These are phyloP conservation scores for Corticium candelabrum DNA, from an alignment of 37 sponge, comb jelly and placozoan species.

Conservation along the genomic window DNA sequence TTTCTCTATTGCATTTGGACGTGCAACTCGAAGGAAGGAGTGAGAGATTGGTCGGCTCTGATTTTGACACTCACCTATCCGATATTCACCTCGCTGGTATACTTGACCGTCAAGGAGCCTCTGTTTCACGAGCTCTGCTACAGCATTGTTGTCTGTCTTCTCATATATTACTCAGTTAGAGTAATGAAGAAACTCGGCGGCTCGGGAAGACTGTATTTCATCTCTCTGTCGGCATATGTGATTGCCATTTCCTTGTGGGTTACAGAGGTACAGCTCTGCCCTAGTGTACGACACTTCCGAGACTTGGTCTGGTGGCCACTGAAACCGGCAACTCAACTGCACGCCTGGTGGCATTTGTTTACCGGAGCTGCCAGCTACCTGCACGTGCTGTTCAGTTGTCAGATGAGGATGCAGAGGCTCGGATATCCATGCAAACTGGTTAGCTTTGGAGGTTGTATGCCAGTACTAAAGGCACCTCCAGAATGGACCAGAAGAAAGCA, in stretches of 20 bases:
- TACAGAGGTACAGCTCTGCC: background rate
- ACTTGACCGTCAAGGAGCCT: background rate
- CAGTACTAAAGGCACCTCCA: background rate
- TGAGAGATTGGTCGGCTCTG: background rate
- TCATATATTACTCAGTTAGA: background rate
- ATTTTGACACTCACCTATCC: background rate
- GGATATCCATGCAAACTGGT: background rate
- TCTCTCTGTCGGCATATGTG: background rate
- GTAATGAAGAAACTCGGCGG: background rate
- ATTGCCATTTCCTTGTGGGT: background rate
- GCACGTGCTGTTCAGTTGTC: conserved; percentile 43
- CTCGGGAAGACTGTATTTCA: background rate
- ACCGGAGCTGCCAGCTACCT: conserved; percentile 60
- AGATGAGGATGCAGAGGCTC: background rate
- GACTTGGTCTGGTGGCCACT: background rate
- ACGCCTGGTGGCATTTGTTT: conserved; percentile 79
- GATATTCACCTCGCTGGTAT: background rate
- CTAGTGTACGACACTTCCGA: conserved; percentile 7
- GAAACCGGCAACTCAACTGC: conserved; percentile 37
- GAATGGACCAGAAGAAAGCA: background rate
- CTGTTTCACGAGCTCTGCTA: background rate
- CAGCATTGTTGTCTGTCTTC: background rate
- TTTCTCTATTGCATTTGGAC: conserved; percentile 10
- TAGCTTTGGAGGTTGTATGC: background rate
- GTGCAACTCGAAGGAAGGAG: background rate